Evolutionary conservation across 2,888 invertebrate genomes (phyloP), one percentile per base, ranked within the genome.

Genomic region (Notodromas monacha): DNA sequence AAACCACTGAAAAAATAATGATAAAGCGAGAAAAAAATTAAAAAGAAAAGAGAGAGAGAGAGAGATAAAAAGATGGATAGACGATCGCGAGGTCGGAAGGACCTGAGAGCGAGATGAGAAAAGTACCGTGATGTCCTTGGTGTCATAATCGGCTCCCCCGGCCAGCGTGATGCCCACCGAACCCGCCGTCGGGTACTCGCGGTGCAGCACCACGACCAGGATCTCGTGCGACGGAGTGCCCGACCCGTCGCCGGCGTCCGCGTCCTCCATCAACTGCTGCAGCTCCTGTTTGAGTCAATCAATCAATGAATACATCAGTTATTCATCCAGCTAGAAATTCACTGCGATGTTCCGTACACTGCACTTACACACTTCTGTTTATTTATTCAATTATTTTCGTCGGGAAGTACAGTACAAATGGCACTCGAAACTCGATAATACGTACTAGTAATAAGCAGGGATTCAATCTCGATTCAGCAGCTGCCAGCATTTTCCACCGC

Each of bases 111-210:
- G 16, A 14, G 28, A 8, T 12, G 11, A 6, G 4, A 21, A 21
- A 32, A 62, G 54, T 49, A 73, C 76, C 43, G 74, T 76, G 38
- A 79, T 74, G 49, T 76, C 74, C 54, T 76, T 79, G 42, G 68
- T 66, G 56, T 79, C 79, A 46, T 76, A 77, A 47, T 81, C 79
- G 12, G 65, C 63, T 31, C 79, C 79, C 34, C 79, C 79, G 31
- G 76, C 74, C 39, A 81, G 53, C 28, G 73, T 74, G 35, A 79
- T 67, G 27, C 79, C 79, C 34, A 79, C 66, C n/a, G n/a, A n/a
- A 42, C 69, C 72, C 13, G 70, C 63, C 28, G 61, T 61, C 3
- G 60, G 55, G 37, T 59, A 56, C 41, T 68, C 67, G 34, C 66
- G 55, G 41, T 63, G 63, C 34, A 68, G 49, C 14, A 64, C 56